Evolutionary conservation across 53 echinoderm and acorn worm genomes (phyloP).

Genomic region (Henricia sp.): DNA sequence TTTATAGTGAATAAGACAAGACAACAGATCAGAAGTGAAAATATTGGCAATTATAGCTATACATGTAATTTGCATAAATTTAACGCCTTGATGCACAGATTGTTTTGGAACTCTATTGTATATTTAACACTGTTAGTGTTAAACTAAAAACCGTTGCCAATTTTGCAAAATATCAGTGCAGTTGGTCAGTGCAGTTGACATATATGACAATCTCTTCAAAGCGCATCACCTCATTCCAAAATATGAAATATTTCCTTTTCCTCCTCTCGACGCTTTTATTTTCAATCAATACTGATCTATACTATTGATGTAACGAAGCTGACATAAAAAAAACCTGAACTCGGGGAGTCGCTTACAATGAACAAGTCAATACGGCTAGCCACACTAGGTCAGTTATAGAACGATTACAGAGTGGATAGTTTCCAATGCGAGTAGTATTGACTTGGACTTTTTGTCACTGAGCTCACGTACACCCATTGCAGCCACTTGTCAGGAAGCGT

Average conservation of each 20-base stretch:
- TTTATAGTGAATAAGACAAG: no score
- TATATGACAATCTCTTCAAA: no score
- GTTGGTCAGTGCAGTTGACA: neutral
- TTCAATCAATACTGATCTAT: slow-evolving; percentile 1
- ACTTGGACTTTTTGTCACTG: slow-evolving; percentile 4
- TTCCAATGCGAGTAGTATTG: neutral
- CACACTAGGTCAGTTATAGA: neutral
- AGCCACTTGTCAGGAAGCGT: slow-evolving; percentile 47
- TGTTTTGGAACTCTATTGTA: no score
- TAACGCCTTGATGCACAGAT: no score
- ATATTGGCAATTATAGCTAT: no score
- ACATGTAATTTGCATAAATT: no score
- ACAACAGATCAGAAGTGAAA: no score
- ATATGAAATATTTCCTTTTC: neutral
- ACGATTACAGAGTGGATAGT: neutral
- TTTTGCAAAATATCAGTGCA: no score
- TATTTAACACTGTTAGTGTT: no score
- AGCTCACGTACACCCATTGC: slow-evolving; percentile 40
- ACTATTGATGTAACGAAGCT: neutral
- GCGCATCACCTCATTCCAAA: no score
- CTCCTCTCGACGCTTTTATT: neutral
- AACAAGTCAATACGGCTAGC: neutral
- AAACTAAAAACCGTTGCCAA: no score
- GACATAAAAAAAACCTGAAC: neutral
- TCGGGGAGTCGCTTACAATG: neutral